Conservation (phyloP, 2,113 vertebrate genomes). For the Chiloscyllium plagiosum region DNA sequence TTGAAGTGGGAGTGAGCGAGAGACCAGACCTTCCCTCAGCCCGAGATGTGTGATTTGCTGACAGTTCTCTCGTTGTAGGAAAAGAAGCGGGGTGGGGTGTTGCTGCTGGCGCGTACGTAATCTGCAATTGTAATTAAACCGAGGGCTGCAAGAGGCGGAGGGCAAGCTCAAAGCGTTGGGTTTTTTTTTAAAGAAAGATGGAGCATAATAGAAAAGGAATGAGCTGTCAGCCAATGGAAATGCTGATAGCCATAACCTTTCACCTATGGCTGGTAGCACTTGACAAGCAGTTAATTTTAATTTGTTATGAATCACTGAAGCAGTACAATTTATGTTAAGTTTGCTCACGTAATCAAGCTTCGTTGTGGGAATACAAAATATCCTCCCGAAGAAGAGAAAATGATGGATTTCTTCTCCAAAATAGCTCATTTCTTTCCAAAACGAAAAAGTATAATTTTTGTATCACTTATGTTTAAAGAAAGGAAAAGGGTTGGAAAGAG, state of each 20-base stretch:
- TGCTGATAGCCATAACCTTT: slow-evolving; percentile 46
- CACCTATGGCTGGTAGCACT: slow-evolving; percentile 53
- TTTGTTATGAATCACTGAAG: slow-evolving; percentile 42
- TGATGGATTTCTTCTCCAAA: background rate
- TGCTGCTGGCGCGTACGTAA: slow-evolving; percentile 46
- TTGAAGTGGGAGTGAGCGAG: slow-evolving; percentile 56
- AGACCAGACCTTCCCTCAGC: slow-evolving; percentile 48
- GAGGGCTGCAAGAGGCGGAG: background rate
- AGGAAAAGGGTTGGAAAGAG: background rate
- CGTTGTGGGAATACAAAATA: background rate
- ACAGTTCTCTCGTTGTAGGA: slow-evolving; percentile 46
- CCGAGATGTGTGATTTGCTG: slow-evolving; percentile 44
- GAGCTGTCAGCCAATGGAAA: slow-evolving; percentile 37
- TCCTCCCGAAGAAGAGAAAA: background rate
- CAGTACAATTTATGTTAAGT: slow-evolving; percentile 51
- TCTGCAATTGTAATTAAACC: slow-evolving; percentile 55
- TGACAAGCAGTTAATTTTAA: slow-evolving; percentile 56
- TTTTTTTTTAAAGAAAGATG: background rate
- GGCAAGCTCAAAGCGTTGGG: background rate
- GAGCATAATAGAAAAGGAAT: slow-evolving; percentile 39
- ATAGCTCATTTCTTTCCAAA: background rate
- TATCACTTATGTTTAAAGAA: background rate
- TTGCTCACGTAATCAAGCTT: slow-evolving; percentile 57
- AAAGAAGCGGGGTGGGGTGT: background rate
- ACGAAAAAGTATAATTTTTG: background rate